phyloP scores from a whole-genome alignment of 2,797 vertebrate species.

The Saxicola maurus region DNA sequence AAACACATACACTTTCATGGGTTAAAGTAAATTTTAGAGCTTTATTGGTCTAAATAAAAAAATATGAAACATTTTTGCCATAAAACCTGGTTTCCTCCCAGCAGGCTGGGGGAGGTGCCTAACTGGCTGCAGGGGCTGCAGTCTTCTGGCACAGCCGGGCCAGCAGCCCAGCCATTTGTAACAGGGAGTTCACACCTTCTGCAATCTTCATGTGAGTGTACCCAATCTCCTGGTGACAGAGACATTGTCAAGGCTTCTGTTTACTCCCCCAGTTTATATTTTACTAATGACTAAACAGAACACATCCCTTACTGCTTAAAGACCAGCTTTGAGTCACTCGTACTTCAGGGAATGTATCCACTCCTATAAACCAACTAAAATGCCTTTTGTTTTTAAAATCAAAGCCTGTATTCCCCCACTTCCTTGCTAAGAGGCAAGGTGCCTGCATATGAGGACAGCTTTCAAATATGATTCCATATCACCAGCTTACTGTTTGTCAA shows the following conservation, averaged over 20 bases:
- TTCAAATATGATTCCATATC: not conserved
- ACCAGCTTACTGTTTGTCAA: not conserved
- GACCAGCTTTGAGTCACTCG: accelerated
- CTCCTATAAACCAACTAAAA: not conserved
- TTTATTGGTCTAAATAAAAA: conserved; percentile 43
- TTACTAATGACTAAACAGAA: not conserved
- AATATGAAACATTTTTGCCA: not conserved
- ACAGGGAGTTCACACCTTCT: conserved; percentile 91
- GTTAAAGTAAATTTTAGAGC: not conserved
- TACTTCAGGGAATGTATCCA: not conserved
- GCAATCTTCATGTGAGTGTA: conserved; percentile 92
- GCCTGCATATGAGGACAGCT: not conserved
- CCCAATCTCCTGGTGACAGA: conserved; percentile 85
- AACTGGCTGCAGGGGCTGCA: conserved; percentile 76
- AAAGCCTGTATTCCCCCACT: not conserved
- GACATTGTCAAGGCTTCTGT: not conserved
- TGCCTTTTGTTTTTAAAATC: not conserved
- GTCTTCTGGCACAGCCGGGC: conserved; percentile 91
- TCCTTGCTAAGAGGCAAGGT: not conserved
- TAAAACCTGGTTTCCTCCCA: not conserved
- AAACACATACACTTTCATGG: not conserved
- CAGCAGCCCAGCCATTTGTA: conserved; percentile 93
- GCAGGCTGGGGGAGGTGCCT: not conserved
- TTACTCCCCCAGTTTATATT: not conserved
- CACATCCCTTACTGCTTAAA: not conserved